These are phyloP conservation scores for Augiades crinisus DNA, from an alignment of 2,888 invertebrate species.

Conservation along the genomic window DNA sequence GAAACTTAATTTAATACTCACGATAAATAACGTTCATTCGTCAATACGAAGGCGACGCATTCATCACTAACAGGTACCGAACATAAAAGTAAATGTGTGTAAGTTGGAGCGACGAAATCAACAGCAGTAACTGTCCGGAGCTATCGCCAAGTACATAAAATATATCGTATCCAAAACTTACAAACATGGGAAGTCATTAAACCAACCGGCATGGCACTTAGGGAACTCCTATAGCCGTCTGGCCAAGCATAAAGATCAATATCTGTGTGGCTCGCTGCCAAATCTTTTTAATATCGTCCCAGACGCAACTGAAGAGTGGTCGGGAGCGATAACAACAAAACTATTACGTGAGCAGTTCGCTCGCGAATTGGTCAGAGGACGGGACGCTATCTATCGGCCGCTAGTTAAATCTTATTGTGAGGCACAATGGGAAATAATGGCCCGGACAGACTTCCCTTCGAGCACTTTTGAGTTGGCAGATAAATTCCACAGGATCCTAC, in stretches of 20 bases:
- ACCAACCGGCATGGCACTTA: slow-evolving; percentile 70
- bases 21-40: slow-evolving; percentile 43
- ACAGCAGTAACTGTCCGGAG: slow-evolving; percentile 55
- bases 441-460: slow-evolving; percentile 54
- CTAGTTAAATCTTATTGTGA: slow-evolving; percentile 73
- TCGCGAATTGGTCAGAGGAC: slow-evolving; percentile 60
- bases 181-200: slow-evolving; percentile 79
- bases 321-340: slow-evolving; percentile 76
- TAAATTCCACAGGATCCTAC: slow-evolving; percentile 56
- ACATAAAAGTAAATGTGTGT: slow-evolving; percentile 41
- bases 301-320: slow-evolving; percentile 72
- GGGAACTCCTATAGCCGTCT: slow-evolving; percentile 71
- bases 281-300: slow-evolving; percentile 79
- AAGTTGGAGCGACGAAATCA: slow-evolving; percentile 47
- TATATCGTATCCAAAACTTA: slow-evolving; percentile 63
- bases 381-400: slow-evolving; percentile 44
- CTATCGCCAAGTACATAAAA: slow-evolving; percentile 60
- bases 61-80: slow-evolving; percentile 37
- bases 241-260: slow-evolving; percentile 79
- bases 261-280: slow-evolving; percentile 76
- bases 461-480: slow-evolving; percentile 67
- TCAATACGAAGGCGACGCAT: slow-evolving; percentile 41
- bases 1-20: slow-evolving; percentile 37
- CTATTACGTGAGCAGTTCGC: slow-evolving; percentile 68
- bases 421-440: slow-evolving; percentile 70